phyloP scores from a whole-genome alignment of 2,797 vertebrate species.

The Xerus rutilus region DNA sequence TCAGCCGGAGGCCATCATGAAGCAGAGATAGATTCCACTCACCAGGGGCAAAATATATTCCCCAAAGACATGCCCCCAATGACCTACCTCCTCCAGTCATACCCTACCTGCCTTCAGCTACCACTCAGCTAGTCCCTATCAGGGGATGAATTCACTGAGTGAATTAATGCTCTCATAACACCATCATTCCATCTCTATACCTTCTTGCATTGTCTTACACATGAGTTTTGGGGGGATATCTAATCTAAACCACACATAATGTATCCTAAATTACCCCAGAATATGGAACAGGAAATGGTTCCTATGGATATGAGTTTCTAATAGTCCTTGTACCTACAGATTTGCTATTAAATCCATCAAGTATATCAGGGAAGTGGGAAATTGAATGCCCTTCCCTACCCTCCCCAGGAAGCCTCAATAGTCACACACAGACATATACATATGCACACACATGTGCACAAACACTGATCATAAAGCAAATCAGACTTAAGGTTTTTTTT shows the following conservation, averaged over 20 bases:
- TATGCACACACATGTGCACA: neutral
- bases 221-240: no score
- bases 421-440: neutral
- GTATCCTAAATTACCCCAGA: neutral
- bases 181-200: no score
- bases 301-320: conserved; percentile 17
- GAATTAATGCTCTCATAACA: no score
- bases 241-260: neutral
- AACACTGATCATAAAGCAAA: conserved; percentile 52
- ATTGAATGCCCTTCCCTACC: neutral
- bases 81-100: no score
- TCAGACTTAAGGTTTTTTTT: neutral
- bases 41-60: no score
- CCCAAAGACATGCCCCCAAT: no score
- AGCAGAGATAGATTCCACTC: no score
- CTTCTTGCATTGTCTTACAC: no score
- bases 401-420: neutral
- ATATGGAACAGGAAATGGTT: neutral
- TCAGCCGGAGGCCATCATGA: no score
- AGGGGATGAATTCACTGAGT: no score
- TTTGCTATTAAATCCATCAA: conserved; percentile 20
- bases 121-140: no score
- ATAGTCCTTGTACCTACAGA: conserved; percentile 11
- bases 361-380: neutral
- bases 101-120: no score